Conservation (phyloP, 2,797 vertebrate species). For the Gouania willdenowi region DNA sequence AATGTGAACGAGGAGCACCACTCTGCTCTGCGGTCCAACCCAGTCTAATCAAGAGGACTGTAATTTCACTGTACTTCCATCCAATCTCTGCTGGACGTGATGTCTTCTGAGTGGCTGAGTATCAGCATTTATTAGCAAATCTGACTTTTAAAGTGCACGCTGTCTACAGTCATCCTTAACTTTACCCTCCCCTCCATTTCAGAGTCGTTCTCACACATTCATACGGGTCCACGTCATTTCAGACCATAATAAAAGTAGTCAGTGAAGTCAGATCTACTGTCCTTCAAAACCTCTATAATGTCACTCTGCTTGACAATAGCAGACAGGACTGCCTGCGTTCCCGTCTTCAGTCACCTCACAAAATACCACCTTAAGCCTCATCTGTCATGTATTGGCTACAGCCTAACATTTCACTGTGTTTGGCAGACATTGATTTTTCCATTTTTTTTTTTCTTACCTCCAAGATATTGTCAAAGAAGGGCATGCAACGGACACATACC, state of each 20-base stretch:
- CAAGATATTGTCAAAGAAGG: constrained; percentile 73
- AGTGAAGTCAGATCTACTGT: constrained; percentile 47
- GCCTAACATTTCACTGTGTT: constrained; percentile 74
- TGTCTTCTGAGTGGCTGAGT: constrained; percentile 32
- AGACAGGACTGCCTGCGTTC: constrained; percentile 53
- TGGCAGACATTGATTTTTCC: constrained; percentile 76
- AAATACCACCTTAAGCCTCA: constrained; percentile 64
- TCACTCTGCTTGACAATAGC: constrained; percentile 55
- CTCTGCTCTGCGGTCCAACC: constrained; percentile 27
- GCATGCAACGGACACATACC: constrained; percentile 58
- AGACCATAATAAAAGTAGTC: constrained; percentile 62
- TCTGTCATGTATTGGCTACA: constrained; percentile 68
- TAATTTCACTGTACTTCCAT: constrained; percentile 26
- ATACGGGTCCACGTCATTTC: constrained; percentile 32
- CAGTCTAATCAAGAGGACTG: constrained; percentile 37
- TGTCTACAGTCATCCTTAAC: constrained; percentile 30
- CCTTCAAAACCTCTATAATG: constrained; percentile 62
- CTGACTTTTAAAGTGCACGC: constrained; percentile 47
- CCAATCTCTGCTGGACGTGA: constrained; percentile 8
- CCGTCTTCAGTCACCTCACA: constrained; percentile 61
- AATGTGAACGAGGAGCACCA: not conserved
- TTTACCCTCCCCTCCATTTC: constrained; percentile 15
- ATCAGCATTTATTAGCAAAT: constrained; percentile 55
- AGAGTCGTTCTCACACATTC: constrained; percentile 22
- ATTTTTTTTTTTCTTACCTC: too few species aligned